Conservation (phyloP, 2,113 vertebrate species). For the Oncorhynchus tshawytscha region DNA sequence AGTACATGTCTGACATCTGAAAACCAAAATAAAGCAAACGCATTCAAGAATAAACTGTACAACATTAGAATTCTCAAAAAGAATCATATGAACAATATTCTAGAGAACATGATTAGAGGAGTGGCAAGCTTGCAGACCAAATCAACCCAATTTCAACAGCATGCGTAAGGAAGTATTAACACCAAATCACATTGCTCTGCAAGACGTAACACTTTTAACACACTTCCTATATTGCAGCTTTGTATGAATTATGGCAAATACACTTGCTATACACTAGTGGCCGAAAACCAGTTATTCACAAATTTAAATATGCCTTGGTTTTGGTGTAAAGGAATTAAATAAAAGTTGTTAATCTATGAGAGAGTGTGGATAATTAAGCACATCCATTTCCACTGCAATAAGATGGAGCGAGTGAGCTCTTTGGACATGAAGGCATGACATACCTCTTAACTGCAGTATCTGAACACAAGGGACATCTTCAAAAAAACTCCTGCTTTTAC, state of each 20-base stretch:
- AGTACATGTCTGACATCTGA: constrained; percentile 88
- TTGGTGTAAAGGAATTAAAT: constrained; percentile 51
- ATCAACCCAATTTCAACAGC: constrained; percentile 60
- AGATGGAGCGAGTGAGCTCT: constrained; percentile 66
- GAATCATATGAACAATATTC: constrained; percentile 66
- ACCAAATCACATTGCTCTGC: constrained; percentile 64
- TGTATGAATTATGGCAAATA: constrained; percentile 57
- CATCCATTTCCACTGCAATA: constrained; percentile 65
- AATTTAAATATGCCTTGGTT: constrained; percentile 67
- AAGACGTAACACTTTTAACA: constrained; percentile 64
- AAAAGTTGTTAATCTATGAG: constrained; percentile 45
- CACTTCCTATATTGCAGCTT: constrained; percentile 62
- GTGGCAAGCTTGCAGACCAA: constrained; percentile 65
- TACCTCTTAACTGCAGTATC: constrained; percentile 45
- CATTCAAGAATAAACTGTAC: constrained; percentile 87
- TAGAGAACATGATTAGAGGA: constrained; percentile 63
- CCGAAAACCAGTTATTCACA: constrained; percentile 63
- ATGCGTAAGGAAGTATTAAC: constrained; percentile 65
- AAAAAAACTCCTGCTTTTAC: constrained; percentile 64
- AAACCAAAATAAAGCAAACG: constrained; percentile 78
- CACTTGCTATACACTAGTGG: constrained; percentile 63
- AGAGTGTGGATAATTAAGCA: constrained; percentile 51
- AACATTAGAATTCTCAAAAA: constrained; percentile 78
- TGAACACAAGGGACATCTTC: constrained; percentile 69
- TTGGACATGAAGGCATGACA: constrained; percentile 72